Evolutionary conservation across 2,888 invertebrate genomes (phyloP).

Genomic region (Hypolimnas misippus): DNA sequence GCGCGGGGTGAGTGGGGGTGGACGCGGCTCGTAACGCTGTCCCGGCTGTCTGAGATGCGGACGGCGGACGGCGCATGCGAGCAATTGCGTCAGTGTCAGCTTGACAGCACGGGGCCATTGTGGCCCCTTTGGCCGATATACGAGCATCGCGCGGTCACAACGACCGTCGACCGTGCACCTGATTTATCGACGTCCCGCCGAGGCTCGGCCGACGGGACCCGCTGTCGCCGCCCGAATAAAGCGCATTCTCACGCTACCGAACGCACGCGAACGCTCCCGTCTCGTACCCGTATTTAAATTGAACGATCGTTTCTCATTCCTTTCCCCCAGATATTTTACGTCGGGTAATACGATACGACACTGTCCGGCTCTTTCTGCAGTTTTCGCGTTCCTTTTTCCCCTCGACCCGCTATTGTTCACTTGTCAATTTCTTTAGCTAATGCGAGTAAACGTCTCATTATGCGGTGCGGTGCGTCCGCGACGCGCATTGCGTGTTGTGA

Average conservation of each 20-base stretch:
- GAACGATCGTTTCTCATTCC: slow-evolving; percentile 82
- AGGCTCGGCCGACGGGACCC: slow-evolving; percentile 57
- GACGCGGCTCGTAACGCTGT: slow-evolving; percentile 52
- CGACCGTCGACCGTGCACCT: slow-evolving; percentile 59
- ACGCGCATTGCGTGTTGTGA: slow-evolving; percentile 83
- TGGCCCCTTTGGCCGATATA: slow-evolving; percentile 71
- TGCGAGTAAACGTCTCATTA: slow-evolving; percentile 84
- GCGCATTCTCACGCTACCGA: slow-evolving; percentile 83
- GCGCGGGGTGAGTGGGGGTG: slow-evolving; percentile 52
- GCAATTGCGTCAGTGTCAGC: slow-evolving; percentile 79
- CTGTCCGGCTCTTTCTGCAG: slow-evolving; percentile 83
- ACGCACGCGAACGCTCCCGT: slow-evolving; percentile 80
- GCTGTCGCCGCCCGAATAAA: slow-evolving; percentile 77
- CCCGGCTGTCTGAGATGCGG: slow-evolving; percentile 50
- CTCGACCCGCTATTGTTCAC: slow-evolving; percentile 80
- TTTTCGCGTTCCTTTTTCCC: slow-evolving; percentile 77
- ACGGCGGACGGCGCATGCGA: slow-evolving; percentile 64
- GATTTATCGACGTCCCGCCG: slow-evolving; percentile 78
- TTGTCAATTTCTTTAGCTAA: slow-evolving; percentile 85
- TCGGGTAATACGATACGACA: slow-evolving; percentile 84
- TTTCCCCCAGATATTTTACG: slow-evolving; percentile 82
- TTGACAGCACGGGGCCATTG: slow-evolving; percentile 74
- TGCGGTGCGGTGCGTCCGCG: slow-evolving; percentile 80
- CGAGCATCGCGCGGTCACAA: slow-evolving; percentile 60
- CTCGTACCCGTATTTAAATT: slow-evolving; percentile 78